Evolutionary conservation across 1,140 invertebrate genomes (phyloP), one percentile per base, ranked within the genome.

Genomic region (Conopomorpha cramerella): DNA sequence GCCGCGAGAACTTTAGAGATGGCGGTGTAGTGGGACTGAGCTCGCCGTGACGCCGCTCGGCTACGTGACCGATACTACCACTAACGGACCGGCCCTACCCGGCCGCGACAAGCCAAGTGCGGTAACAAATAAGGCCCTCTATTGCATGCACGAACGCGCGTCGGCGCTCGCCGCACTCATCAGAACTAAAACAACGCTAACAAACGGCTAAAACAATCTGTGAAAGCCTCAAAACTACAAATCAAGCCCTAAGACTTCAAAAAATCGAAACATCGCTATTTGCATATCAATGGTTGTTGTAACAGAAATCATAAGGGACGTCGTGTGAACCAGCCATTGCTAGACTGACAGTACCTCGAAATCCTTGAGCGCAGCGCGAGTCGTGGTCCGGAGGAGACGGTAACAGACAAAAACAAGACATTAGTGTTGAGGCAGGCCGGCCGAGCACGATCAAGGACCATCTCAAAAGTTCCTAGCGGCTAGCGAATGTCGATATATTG

Each of bases 381-480:
- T 55, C 64, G 60, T 65, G 65, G 63, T 60, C 60, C 68, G 63
- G 64, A 61, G 52, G 39, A 65, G 64, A 59, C 61, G 63, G 72
- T 53, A 76, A 76, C 64, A 72, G 59, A 70, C 50, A 74, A 77
- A 74, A 68, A 73, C 29, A 70, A 61, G 49, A 66, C 46, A 72
- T 72, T 76, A 74, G 67, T n/a, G n/a, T 72, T 54, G 56, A 55
- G 63, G 61, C 60, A n/a, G n/a, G n/a, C 63, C 61, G 66, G 55
- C 65, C 67, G 70, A 62, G 57, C 66, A 60, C 62, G 63, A 77
- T 82, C 86, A 91, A 93, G 91, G 91, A 93, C 91, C 92, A 94
- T 93, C 91, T 93, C 92, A 93, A 93, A 93, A 93, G 91, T 91
- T 92, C 90, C 88, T 88, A 88, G 67, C 64, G 67, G 51, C 56